Base-by-base conservation (phyloP, 2,888 invertebrate genomes). In the Ochropleura plecta region DNA sequence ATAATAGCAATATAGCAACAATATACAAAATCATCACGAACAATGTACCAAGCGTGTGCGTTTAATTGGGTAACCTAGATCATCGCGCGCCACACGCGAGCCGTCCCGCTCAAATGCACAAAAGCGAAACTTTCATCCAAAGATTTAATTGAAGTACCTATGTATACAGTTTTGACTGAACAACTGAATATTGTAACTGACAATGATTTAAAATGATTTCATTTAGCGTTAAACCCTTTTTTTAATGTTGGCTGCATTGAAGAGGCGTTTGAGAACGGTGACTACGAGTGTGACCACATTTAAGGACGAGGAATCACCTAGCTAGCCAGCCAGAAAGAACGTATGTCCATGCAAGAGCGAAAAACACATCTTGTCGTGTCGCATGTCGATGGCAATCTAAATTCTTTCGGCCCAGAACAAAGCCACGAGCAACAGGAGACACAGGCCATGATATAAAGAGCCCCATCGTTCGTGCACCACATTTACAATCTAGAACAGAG, bases 51-150 rank as follows among this genome's bases (percentile, higher is more conserved):
- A 77, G 75, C 75, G 75, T 76, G 74, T 79, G 81, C 72, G 79
- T 88, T 83, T 87, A 85, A 87, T 87, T 89, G 86, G 90, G 90
- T 92, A 90, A 91, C 90, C 91, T 85, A 89, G 90, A 89, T 90
- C 87, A 88, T 76, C 76, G 88, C 86, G 89, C 90, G 90, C 87
- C 49, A 73, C 82, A 86, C 81, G 84, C 83, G 73, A 83, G 67
- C 74, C 79, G 89, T 85, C 77, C 73, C 89, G 93, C 88, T 88
- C 86, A 78, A 90, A 83, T 84, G 86, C 79, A 62, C 87, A 83
- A 84, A 82, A 82, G 83, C 84, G 82, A 86, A 88, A 87, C 91
- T 91, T 91, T 91, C 91, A 86, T 91, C 88, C 84, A 86, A 30
- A 89, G 87, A 87, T 88, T 85, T 84, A 86, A 77, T 75, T 74